Conservation (phyloP, 2,113 vertebrate species). For the Carollia perspicillata region DNA sequence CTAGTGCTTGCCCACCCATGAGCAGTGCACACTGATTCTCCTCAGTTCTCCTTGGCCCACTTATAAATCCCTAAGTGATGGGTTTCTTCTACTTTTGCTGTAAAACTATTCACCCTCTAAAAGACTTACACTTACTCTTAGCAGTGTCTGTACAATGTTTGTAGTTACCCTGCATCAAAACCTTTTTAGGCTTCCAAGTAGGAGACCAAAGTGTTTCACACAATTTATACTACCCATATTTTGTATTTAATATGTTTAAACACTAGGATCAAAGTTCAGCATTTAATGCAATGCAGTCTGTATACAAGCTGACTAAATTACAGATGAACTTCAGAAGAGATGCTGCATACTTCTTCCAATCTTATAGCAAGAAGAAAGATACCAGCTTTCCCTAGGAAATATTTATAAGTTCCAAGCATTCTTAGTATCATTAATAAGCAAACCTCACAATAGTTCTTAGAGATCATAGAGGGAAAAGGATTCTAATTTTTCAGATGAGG, state of each 20-base stretch:
- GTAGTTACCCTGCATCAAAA: constrained; percentile 52
- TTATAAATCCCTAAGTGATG: constrained; percentile 59
- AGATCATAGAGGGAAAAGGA: neutral
- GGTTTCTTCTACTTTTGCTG: constrained; percentile 38
- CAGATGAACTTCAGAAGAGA: constrained; percentile 71
- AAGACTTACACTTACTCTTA: constrained; percentile 67
- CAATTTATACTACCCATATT: constrained; percentile 73
- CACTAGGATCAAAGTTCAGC: constrained; percentile 43
- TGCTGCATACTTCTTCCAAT: constrained; percentile 70
- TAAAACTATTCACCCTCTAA: constrained; percentile 38
- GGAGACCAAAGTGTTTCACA: constrained; percentile 70
- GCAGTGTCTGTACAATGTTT: constrained; percentile 61
- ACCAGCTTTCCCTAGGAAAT: constrained; percentile 66
- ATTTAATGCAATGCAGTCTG: constrained; percentile 59
- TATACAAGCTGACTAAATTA: constrained; percentile 71
- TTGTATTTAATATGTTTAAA: constrained; percentile 71
- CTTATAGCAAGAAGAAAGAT: constrained; percentile 70
- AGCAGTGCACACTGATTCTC: neutral
- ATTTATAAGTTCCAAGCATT: constrained; percentile 69
- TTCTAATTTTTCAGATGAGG: constrained; percentile 54
- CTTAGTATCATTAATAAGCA: constrained; percentile 49
- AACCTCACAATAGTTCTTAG: neutral
- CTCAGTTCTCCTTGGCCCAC: neutral
- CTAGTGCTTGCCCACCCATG: constrained; percentile 37
- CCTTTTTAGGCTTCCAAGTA: constrained; percentile 58